Evolutionary conservation across 2,888 invertebrate species (phyloP), one percentile per base, ranked within the genome.

Genomic region (Proisotoma minuta): DNA sequence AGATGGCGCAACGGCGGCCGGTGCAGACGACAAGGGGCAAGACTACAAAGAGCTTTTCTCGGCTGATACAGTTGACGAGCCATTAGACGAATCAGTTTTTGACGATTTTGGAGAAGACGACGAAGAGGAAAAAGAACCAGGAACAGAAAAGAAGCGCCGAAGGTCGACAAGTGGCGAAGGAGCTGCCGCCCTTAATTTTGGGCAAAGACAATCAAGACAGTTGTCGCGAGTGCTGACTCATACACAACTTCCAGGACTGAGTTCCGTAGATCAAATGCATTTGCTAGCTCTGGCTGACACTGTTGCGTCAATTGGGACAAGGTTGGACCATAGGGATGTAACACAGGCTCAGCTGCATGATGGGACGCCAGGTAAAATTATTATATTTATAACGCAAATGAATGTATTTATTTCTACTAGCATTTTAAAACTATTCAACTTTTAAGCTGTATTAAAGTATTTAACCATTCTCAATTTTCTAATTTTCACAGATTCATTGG

Each of bases 231-330:
- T 98, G 8, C 81, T 99, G 40, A 98, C 98, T 0, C 97, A 98
- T 78, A 92, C 91, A 0, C 94, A 94, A 78, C 79, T 95, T 29
- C 97, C 97, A 0, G 98, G 97, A 0, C 80, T 97, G 40, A 94
- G 93, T 2, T 95, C 95, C 71, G 83, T 98, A 58, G 99, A 99
- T 79, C 99, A 99, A 79, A 99, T 99, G 98, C 99, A 99, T 79
- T 82, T 99, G 65, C 79, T 99, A n/a, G 99, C 99, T 1, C 79
- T 99, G 64, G 98, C 98, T 12, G 99, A 99, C 76, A 99, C 99
- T 0, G 95, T 99, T 0, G 90, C 94, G 0, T 93, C 92, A 59
- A 68, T 75, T 70, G 65, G 75, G 65, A 69, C 72, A 0, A 57
- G 70, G 27, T 54, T 72, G 15, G 72, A 72, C 59, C 73, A 74